Conservation (phyloP, 2,797 vertebrate species). For the Potorous gilbertii region DNA sequence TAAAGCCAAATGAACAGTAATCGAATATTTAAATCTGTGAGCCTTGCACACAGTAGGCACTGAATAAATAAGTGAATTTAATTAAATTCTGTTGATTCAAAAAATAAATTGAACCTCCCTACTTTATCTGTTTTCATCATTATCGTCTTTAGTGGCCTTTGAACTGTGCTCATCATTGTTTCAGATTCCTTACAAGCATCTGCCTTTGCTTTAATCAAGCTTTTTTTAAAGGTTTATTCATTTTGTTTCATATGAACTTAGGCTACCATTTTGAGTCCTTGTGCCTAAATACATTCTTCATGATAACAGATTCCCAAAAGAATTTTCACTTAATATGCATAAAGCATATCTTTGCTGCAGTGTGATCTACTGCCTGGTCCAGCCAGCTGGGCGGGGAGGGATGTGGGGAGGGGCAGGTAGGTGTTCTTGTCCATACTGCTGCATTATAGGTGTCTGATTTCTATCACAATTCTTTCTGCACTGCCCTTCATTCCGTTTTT, state of each 20-base stretch:
- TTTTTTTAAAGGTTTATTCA: slow-evolving; percentile 57
- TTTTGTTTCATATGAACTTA: slow-evolving; percentile 30
- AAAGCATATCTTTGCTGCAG: not conserved
- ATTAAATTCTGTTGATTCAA: not conserved
- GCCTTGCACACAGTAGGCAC: not conserved
- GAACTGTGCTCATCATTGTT: slow-evolving; percentile 52
- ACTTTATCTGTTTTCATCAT: slow-evolving; percentile 30
- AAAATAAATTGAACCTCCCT: slow-evolving; percentile 34
- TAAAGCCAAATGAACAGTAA: slow-evolving; percentile 66
- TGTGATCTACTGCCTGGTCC: not conserved
- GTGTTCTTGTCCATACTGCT: not conserved
- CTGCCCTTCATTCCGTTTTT: slow-evolving; percentile 11
- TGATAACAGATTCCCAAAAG: slow-evolving; percentile 35
- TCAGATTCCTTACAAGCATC: slow-evolving; percentile 19
- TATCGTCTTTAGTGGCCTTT: slow-evolving; percentile 58
- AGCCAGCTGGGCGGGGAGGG: not conserved
- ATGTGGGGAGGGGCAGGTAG: not conserved
- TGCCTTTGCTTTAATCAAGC: slow-evolving; percentile 52
- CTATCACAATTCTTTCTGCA: not conserved
- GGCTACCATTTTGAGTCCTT: slow-evolving; percentile 20
- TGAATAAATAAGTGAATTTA: not conserved
- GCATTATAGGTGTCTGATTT: not conserved
- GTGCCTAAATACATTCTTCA: slow-evolving; percentile 26
- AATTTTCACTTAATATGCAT: not conserved
- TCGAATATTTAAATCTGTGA: slow-evolving; percentile 44